Conservation (phyloP, 2,888 invertebrate genomes). For the Lydus trimaculatus region DNA sequence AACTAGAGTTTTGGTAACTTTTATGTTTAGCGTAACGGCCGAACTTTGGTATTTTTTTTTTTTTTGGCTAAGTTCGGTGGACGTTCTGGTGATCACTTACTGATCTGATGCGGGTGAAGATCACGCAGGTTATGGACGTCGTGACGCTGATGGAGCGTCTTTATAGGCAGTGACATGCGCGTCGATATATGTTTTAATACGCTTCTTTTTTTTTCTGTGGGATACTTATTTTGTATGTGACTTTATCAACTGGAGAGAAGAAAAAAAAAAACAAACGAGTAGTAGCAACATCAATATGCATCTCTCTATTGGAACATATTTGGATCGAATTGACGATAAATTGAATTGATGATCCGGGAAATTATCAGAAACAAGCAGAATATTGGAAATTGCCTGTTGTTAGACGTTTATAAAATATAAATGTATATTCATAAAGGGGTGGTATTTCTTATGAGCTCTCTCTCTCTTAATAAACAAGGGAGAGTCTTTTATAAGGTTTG, state of each 20-base stretch:
- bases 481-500: neutral
- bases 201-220: conserved; percentile 17
- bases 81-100: neutral
- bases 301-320: neutral
- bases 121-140: conserved; percentile 39
- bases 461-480: neutral
- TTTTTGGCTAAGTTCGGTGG: neutral
- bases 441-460: neutral
- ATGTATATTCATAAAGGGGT: neutral
- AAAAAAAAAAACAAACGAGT: conserved; percentile 18
- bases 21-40: neutral
- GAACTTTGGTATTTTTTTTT: neutral
- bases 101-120: conserved; percentile 27
- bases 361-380: neutral
- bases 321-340: neutral
- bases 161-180: conserved; percentile 40
- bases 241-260: conserved; percentile 26
- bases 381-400: neutral
- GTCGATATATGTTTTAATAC: conserved; percentile 21
- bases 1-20: neutral
- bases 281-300: neutral
- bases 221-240: conserved; percentile 30
- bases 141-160: conserved; percentile 39
- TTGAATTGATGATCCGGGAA: conserved; percentile 2
- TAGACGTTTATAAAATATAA: neutral